Evolutionary conservation across 1,140 invertebrate species (phyloP).

Genomic region (Atta cephalotes): DNA sequence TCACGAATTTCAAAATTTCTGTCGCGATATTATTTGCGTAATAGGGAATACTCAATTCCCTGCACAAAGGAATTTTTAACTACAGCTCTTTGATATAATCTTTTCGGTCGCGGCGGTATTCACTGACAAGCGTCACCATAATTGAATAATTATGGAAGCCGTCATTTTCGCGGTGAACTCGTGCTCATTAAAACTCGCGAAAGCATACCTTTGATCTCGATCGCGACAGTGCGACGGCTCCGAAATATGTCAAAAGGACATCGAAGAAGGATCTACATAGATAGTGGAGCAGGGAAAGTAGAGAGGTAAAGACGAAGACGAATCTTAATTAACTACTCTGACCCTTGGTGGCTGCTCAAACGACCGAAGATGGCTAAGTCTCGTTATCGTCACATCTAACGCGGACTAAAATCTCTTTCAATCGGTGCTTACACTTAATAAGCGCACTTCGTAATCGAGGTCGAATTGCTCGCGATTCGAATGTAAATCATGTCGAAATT

Average conservation of each 20-base stretch:
- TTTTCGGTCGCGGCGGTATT: background rate
- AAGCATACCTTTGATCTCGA: conserved; percentile 43
- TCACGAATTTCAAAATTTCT: background rate
- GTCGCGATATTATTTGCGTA: background rate
- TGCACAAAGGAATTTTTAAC: conserved; percentile 10
- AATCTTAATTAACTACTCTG: conserved; percentile 43
- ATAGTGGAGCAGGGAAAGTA: background rate
- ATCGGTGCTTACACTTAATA: conserved; percentile 38
- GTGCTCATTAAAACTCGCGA: conserved; percentile 47
- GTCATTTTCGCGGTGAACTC: background rate
- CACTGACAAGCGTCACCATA: background rate
- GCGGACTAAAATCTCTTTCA: conserved; percentile 46
- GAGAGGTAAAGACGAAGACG: background rate
- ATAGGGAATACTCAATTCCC: background rate
- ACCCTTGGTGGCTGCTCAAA: background rate
- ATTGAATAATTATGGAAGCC: conserved; percentile 50
- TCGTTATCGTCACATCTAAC: conserved; percentile 47
- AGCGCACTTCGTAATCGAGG: conserved; percentile 25
- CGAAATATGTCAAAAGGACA: conserved; percentile 26
- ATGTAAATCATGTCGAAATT: conserved; percentile 64
- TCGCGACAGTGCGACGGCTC: too few species aligned
- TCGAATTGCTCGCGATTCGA: conserved; percentile 39
- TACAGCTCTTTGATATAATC: conserved; percentile 2
- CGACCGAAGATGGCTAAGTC: conserved; percentile 39
- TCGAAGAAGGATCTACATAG: background rate